Evolutionary conservation across 2,113 vertebrate genomes (phyloP), one percentile per base, ranked within the genome.

Genomic region (Coryphaenoides rupestris): DNA sequence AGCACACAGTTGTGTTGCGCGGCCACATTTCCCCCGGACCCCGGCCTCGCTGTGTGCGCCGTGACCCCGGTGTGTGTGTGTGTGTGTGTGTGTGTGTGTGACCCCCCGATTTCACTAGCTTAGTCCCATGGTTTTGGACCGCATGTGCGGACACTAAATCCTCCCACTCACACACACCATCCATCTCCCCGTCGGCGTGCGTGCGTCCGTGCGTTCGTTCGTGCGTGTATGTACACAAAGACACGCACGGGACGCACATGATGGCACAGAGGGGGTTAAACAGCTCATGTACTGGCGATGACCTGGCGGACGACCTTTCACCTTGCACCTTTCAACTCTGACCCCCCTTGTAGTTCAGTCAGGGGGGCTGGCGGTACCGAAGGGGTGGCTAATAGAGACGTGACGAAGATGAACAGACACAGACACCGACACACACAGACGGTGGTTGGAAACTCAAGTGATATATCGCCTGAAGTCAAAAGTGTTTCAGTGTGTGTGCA

Each of bases 11-110:
- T 83, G 87, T 74, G 70, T 70, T 57, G 58, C 28, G 50, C n/a
- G 72, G 68, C 84, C 84, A 68, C 73, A 80, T 85, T 86, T 89
- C 78, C 81, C n/a, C 73, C 63, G 75, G 70, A 69, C 56, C 60
- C 21, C n/a, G 54, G n/a, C 73, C 0, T n/a, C 70, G 78, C 63
- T 76, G 79, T 70, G 79, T 72, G 71, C 60, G 74, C n/a, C n/a
- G 28, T 5, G 28, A 33, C 28, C 56, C 79, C 66, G 60, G 61
- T 76, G 67, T 70, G 58, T 50, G 49, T 73, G 80, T n/a, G 61
- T 76, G 67, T 70, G n/a, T n/a, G n/a, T n/a, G n/a, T n/a, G n/a
- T n/a, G n/a, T n/a, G n/a, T n/a, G 58, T 50, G 49, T 73, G 80
- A 84, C 85, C 82, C 72, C n/a, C n/a, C n/a, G n/a, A n/a, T 74